These are phyloP conservation scores for Parnassius smintheus DNA, from an alignment of 2,888 invertebrate species.

Conservation along the genomic window DNA sequence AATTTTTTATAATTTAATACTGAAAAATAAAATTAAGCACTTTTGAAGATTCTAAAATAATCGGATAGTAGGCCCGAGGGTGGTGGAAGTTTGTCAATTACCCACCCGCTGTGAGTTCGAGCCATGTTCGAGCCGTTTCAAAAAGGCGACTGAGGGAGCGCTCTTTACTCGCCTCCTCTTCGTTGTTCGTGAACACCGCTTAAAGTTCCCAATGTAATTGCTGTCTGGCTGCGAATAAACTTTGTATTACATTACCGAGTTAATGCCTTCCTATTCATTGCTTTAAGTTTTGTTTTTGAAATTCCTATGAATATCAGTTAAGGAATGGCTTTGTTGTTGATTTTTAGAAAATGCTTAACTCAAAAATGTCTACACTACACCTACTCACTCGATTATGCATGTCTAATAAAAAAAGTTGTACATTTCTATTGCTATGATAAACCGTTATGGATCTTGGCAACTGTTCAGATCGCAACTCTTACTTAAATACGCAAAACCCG, in stretches of 20 bases:
- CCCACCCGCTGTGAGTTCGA: constrained; percentile 52
- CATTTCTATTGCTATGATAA: too few relatives aligned
- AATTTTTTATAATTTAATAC: not conserved
- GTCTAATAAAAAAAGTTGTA: too few relatives aligned
- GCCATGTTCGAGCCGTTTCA: constrained; percentile 54
- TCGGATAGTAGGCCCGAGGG: constrained; percentile 52
- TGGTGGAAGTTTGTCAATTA: constrained; percentile 66
- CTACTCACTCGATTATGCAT: too few relatives aligned
- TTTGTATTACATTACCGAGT: constrained; percentile 77
- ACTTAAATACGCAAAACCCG: too few relatives aligned
- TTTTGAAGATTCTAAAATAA: constrained; percentile 65
- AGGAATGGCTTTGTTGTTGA: too few relatives aligned
- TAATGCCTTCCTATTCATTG: constrained; percentile 75
- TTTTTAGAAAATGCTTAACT: too few relatives aligned
- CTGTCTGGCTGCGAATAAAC: constrained; percentile 77
- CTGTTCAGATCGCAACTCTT: too few relatives aligned
- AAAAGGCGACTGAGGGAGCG: constrained; percentile 49
- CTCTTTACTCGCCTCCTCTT: constrained; percentile 52
- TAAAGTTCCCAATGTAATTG: constrained; percentile 75
- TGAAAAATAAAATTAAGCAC: not conserved
- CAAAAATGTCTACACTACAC: too few relatives aligned
- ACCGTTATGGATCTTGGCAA: too few relatives aligned
- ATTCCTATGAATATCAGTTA: too few relatives aligned
- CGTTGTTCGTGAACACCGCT: constrained; percentile 74
- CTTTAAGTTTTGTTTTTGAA: constrained; percentile 55